phyloP scores from a whole-genome alignment of 2,888 invertebrate species.

The Leptinotarsa tumamoca region DNA sequence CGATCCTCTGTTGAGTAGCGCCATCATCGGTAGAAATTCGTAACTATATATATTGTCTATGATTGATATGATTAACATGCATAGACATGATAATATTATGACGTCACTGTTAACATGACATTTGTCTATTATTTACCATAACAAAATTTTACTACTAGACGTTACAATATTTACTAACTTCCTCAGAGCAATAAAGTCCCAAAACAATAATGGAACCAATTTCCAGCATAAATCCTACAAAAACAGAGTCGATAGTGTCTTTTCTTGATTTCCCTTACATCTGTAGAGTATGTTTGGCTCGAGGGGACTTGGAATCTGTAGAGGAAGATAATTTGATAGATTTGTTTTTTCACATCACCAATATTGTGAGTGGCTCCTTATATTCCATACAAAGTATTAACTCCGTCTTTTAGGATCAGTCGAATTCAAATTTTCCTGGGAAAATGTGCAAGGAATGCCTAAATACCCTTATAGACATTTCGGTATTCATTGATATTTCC shows the following conservation, averaged over 20 bases:
- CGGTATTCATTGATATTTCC: constrained; percentile 6
- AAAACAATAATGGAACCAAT: not conserved
- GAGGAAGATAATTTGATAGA: not conserved
- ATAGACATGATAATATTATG: too few species aligned
- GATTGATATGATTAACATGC: too few species aligned
- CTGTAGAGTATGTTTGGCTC: not conserved
- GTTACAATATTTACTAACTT: too few species aligned
- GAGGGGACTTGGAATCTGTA: not conserved
- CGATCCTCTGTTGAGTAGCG: too few species aligned
- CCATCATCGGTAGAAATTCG: too few species aligned
- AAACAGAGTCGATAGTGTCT: not conserved
- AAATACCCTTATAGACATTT: constrained; percentile 7
- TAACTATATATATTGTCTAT: too few species aligned
- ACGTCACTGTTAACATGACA: too few species aligned
- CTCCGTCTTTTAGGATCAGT: not conserved
- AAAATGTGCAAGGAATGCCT: constrained; percentile 15
- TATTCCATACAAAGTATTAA: not conserved
- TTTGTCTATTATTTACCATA: too few species aligned
- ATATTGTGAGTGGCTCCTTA: not conserved
- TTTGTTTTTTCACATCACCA: constrained; percentile 1
- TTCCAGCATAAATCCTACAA: not conserved
- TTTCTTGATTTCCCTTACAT: not conserved
- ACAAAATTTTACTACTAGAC: too few species aligned
- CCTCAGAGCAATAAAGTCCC: too few species aligned
- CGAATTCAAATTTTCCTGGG: not conserved